Evolutionary conservation across 2,888 invertebrate genomes (phyloP).

Genomic region (Cylloceria caligata): DNA sequence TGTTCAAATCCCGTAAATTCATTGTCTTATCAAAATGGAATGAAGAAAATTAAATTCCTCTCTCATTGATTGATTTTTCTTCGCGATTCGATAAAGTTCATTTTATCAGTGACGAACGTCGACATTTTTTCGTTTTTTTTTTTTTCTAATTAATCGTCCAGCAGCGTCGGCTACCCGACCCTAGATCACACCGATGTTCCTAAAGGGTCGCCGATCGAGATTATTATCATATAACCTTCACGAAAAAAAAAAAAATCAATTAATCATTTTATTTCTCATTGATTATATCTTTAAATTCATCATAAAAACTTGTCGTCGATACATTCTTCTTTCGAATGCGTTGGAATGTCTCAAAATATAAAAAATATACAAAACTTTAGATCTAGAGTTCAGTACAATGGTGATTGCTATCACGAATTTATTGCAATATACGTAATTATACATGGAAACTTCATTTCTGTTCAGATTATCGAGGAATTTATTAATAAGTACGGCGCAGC

Average conservation of each 20-base stretch:
- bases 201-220: slow-evolving; percentile 62
- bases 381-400: background rate
- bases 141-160: slow-evolving; percentile 47
- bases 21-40: slow-evolving; percentile 18
- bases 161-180: slow-evolving; percentile 52
- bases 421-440: slow-evolving; percentile 7
- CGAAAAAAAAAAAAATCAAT: slow-evolving; percentile 8
- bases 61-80: slow-evolving; percentile 48
- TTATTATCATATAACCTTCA: slow-evolving; percentile 43
- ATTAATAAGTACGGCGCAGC: slow-evolving; percentile 16
- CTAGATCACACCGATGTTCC: slow-evolving; percentile 63
- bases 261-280: slow-evolving; percentile 16
- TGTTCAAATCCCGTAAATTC: slow-evolving; percentile 56
- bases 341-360: background rate
- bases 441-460: slow-evolving; percentile 42
- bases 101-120: slow-evolving; percentile 36
- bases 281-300: slow-evolving; percentile 10
- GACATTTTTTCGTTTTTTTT: too few relatives aligned
- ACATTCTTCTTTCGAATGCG: background rate
- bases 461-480: slow-evolving; percentile 34
- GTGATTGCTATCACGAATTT: slow-evolving; percentile 22
- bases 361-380: too few relatives aligned
- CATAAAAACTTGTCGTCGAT: slow-evolving; percentile 19
- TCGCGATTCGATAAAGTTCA: slow-evolving; percentile 29
- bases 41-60: slow-evolving; percentile 27